Percentiles rank a stretch among this genome's conserved stretches.
Evolutionary conservation across 2,113 vertebrate genomes (phyloP).

Genomic region (Rhea americana): DNA sequence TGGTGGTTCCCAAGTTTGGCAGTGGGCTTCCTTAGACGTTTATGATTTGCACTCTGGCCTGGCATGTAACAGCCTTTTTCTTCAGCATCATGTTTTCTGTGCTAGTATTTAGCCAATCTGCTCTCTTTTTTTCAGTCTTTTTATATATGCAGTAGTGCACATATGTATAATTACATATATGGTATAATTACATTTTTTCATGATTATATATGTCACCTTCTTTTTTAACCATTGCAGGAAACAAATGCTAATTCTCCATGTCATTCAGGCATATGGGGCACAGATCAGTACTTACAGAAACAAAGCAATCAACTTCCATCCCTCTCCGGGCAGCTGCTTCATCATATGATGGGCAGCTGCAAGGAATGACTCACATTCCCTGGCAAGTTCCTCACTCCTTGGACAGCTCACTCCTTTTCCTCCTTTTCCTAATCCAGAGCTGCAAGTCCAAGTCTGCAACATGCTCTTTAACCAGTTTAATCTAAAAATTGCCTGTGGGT

Average conservation of each 20-base stretch:
- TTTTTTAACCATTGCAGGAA: background rate
- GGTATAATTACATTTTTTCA: background rate
- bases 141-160: background rate
- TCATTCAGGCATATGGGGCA: background rate
- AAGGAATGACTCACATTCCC: background rate
- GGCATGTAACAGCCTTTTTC: background rate
- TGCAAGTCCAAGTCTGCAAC: background rate
- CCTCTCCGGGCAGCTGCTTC: background rate
- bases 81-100: background rate
- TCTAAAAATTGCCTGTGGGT: background rate
- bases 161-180: background rate
- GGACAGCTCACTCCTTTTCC: background rate
- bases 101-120: background rate
- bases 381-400: background rate
- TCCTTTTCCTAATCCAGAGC: background rate
- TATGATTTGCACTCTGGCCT: background rate
- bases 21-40: background rate
- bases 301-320: background rate
- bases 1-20: background rate
- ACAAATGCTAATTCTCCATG: background rate
- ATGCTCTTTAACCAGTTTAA: background rate
- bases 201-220: background rate
- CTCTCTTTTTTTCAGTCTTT: background rate
- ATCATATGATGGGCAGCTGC: background rate
- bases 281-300: background rate